These are phyloP conservation scores for Apodemus sylvaticus DNA, from an alignment of 2,113 vertebrate species.

Conservation along the genomic window DNA sequence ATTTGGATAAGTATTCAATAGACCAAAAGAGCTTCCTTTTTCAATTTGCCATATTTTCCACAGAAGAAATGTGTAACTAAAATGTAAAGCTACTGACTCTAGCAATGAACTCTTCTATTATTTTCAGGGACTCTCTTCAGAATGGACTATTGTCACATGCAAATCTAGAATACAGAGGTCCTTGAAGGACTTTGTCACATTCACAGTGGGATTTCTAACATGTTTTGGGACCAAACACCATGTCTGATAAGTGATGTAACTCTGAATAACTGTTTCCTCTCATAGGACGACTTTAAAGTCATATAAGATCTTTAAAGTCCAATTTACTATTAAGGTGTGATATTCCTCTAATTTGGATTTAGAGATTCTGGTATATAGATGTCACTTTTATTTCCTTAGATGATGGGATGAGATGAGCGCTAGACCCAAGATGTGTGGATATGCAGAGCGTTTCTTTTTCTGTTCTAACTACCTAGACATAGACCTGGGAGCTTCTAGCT, in stretches of 20 bases:
- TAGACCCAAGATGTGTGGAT: too few relatives aligned
- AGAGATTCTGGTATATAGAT: neutral
- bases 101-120: neutral
- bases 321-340: neutral
- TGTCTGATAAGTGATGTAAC: neutral
- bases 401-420: too few relatives aligned
- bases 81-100: neutral
- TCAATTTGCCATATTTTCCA: neutral
- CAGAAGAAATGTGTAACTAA: neutral
- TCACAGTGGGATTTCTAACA: neutral
- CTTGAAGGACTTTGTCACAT: neutral
- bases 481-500: too few relatives aligned
- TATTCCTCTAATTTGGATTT: neutral
- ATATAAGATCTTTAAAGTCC: neutral
- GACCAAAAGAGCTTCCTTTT: neutral
- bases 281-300: neutral
- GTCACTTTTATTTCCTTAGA: too few relatives aligned
- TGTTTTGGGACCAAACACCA: neutral
- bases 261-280: neutral
- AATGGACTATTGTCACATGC: neutral
- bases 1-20: conserved; percentile 22
- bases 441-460: too few relatives aligned
- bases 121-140: neutral
- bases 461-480: too few relatives aligned
- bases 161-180: neutral